Evolutionary conservation across 2,797 vertebrate genomes (phyloP).

Genomic region (Sciurus carolinensis): DNA sequence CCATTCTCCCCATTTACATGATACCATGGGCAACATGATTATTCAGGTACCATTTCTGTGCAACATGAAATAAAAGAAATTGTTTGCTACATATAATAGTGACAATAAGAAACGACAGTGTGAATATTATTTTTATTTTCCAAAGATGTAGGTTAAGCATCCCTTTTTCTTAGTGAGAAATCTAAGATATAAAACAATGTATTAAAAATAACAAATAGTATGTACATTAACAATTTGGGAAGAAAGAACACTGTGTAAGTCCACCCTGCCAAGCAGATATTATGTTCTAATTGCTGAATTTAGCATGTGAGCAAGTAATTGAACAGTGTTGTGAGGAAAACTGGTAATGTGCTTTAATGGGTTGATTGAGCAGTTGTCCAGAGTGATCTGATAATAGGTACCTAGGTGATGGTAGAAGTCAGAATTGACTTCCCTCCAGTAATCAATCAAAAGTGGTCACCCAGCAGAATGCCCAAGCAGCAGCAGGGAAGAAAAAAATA

Average conservation of each 20-base stretch:
- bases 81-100: not conserved
- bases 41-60: constrained; percentile 11
- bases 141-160: constrained; percentile 2
- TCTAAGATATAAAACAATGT: not conserved
- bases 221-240: not conserved
- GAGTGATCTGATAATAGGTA: constrained; percentile 57
- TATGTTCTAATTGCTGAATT: constrained; percentile 51
- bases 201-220: not conserved
- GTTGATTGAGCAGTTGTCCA: not conserved
- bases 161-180: not conserved
- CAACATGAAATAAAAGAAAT: constrained; percentile 4
- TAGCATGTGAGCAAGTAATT: constrained; percentile 55
- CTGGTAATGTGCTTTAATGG: constrained; percentile 7
- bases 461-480: constrained; percentile 38
- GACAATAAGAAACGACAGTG: not conserved
- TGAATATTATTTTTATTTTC: constrained; percentile 11
- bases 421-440: constrained; percentile 34
- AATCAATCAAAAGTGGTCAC: constrained; percentile 61
- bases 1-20: not conserved
- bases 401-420: constrained; percentile 23
- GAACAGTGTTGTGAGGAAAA: constrained; percentile 11
- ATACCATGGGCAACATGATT: not conserved
- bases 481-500: not conserved
- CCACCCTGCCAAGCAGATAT: not conserved
- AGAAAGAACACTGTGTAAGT: not conserved